phyloP scores from a whole-genome alignment of 2,797 vertebrate genomes.

The Ctenochaetus hawaiiensis region DNA sequence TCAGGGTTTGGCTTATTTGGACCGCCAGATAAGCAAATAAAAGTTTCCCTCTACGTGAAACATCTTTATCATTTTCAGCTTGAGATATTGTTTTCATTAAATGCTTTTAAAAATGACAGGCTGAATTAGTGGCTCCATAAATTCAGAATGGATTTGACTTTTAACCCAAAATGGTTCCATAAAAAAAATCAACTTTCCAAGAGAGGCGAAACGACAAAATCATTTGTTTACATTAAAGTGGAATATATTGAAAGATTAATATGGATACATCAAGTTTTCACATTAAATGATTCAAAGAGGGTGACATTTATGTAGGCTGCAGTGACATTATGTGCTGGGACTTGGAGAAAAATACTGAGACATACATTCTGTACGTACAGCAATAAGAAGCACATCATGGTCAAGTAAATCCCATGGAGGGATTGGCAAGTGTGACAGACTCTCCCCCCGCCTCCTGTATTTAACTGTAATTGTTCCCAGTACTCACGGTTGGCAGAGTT shows the following conservation, averaged over 20 bases:
- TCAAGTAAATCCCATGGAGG: neutral
- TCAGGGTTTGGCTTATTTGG: conserved; percentile 17
- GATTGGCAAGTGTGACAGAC: conserved; percentile 12
- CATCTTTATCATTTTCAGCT: conserved; percentile 37
- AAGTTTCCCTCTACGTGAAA: conserved; percentile 18
- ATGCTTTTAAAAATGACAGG: conserved; percentile 44
- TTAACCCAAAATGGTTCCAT: neutral
- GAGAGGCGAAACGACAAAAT: neutral
- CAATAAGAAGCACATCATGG: conserved; percentile 1
- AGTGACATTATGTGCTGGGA: neutral
- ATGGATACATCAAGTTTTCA: conserved; percentile 20
- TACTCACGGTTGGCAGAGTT: conserved; percentile 99
- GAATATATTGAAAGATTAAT: neutral
- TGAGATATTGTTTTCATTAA: conserved; percentile 38
- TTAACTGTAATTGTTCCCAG: conserved; percentile 6
- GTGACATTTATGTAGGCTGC: neutral
- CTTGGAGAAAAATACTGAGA: neutral
- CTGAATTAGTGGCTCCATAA: conserved; percentile 17
- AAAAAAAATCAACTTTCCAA: conserved; percentile 5
- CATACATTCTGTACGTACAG: neutral
- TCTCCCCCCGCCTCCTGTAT: neutral
- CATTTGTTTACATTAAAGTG: neutral
- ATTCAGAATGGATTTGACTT: conserved; percentile 14
- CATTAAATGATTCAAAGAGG: conserved; percentile 21
- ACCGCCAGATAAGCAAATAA: conserved; percentile 15